These are phyloP conservation scores for Sebastes umbrosus DNA, from an alignment of 2,797 vertebrate species.

Conservation along the genomic window DNA sequence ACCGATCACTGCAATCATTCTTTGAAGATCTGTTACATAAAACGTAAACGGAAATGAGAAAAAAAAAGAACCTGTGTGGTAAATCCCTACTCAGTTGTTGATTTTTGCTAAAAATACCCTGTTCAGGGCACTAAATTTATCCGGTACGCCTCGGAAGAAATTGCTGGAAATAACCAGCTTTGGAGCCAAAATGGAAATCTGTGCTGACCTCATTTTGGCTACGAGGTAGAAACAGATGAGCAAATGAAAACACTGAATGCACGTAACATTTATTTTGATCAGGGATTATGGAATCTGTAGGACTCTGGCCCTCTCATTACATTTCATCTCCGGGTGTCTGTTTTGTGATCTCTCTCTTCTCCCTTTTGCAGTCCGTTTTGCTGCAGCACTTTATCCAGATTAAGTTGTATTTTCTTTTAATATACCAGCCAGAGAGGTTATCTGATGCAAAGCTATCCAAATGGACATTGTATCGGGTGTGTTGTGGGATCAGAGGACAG, in stretches of 20 bases:
- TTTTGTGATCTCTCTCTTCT: slow-evolving; percentile 14
- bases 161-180: slow-evolving; percentile 65
- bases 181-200: slow-evolving; percentile 64
- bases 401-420: slow-evolving; percentile 48
- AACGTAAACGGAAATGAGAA: slow-evolving; percentile 20
- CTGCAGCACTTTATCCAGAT: slow-evolving; percentile 65
- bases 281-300: slow-evolving; percentile 61
- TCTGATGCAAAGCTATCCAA: slow-evolving; percentile 29
- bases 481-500: slow-evolving; percentile 39
- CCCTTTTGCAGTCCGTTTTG: neutral
- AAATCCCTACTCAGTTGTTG: slow-evolving; percentile 60
- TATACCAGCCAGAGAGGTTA: slow-evolving; percentile 19
- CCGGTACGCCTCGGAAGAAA: slow-evolving; percentile 52
- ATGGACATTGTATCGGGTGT: slow-evolving; percentile 14
- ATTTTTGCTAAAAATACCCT: slow-evolving; percentile 64
- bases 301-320: slow-evolving; percentile 32
- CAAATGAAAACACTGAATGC: slow-evolving; percentile 54
- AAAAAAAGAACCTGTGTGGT: slow-evolving; percentile 17
- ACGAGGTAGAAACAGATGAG: slow-evolving; percentile 49
- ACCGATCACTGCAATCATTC: neutral
- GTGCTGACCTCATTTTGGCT: slow-evolving; percentile 66
- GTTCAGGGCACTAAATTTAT: slow-evolving; percentile 64
- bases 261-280: slow-evolving; percentile 57
- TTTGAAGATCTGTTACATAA: slow-evolving; percentile 39
- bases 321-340: slow-evolving; percentile 31